Conservation (phyloP, 2,888 invertebrate species). For the Bimastos eiseni region DNA sequence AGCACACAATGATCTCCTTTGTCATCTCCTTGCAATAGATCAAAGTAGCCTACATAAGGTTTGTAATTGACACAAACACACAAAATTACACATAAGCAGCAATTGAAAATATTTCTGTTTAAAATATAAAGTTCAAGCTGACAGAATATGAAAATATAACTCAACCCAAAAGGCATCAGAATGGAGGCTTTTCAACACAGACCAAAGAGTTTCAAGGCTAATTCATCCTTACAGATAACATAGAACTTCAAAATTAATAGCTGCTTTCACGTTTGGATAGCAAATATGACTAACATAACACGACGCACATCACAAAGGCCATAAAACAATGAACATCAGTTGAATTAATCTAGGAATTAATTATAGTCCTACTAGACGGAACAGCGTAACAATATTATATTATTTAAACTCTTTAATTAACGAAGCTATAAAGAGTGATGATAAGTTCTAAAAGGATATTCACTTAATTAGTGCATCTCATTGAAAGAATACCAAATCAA, state of each 20-base stretch:
- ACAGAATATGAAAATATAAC: slow-evolving; percentile 13
- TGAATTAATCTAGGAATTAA: not conserved
- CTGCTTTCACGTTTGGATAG: not conserved
- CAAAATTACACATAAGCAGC: not conserved
- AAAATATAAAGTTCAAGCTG: slow-evolving; percentile 13
- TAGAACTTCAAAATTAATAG: not conserved
- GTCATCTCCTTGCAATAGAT: too few species aligned
- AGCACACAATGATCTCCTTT: too few species aligned
- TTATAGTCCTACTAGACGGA: not conserved
- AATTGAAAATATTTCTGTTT: not conserved
- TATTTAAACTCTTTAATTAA: too few species aligned
- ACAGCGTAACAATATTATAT: too few species aligned
- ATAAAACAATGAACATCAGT: not conserved
- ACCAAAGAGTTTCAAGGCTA: not conserved
- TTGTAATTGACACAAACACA: not conserved
- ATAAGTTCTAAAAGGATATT: not conserved
- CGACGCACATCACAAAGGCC: not conserved
- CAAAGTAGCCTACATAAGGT: too few species aligned
- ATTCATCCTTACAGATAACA: not conserved
- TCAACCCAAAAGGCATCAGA: not conserved
- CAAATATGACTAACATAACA: not conserved
- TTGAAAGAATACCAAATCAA: not conserved
- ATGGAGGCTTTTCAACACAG: not conserved
- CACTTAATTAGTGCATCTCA: not conserved
- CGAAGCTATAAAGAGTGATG: not conserved